These are phyloP conservation scores for Plestiodon gilberti DNA, from an alignment of 2,113 vertebrate species.

Conservation along the genomic window DNA sequence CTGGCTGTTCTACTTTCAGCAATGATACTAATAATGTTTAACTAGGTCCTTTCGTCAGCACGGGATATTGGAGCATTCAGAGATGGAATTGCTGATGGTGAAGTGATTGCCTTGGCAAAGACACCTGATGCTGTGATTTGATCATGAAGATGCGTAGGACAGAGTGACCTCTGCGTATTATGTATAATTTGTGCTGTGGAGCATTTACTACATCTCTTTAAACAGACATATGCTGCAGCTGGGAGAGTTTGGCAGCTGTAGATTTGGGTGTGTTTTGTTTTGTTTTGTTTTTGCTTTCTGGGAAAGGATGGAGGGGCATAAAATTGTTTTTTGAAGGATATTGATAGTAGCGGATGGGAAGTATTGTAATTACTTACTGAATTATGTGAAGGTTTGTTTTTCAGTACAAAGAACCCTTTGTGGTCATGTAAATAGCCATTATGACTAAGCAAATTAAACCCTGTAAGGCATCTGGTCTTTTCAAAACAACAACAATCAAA, in stretches of 20 bases:
- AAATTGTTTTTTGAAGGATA: background rate
- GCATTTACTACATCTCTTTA: slow-evolving; percentile 3
- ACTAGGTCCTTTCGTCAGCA: background rate
- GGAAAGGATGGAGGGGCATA: background rate
- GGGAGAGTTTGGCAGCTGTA: slow-evolving; percentile 27
- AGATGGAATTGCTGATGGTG: background rate
- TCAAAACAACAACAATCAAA: slow-evolving; percentile 28
- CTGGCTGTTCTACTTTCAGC: background rate
- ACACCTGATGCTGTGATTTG: background rate
- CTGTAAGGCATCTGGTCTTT: slow-evolving; percentile 23
- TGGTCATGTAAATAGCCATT: background rate
- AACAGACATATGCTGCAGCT: slow-evolving; percentile 5
- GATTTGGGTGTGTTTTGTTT: background rate
- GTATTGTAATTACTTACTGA: slow-evolving; percentile 38
- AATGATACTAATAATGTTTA: background rate
- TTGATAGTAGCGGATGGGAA: slow-evolving; percentile 17
- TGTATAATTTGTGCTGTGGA: background rate
- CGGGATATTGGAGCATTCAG: background rate
- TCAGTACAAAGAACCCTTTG: slow-evolving; percentile 35
- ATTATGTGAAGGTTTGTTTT: slow-evolving; percentile 45
- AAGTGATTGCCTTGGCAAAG: background rate
- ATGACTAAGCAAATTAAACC: slow-evolving; percentile 42
- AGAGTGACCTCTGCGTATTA: background rate
- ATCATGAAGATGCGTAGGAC: background rate
- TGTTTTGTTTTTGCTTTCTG: slow-evolving; percentile 16